phyloP scores from a whole-genome alignment of 2,888 invertebrate genomes.

The Molorchus minor region DNA sequence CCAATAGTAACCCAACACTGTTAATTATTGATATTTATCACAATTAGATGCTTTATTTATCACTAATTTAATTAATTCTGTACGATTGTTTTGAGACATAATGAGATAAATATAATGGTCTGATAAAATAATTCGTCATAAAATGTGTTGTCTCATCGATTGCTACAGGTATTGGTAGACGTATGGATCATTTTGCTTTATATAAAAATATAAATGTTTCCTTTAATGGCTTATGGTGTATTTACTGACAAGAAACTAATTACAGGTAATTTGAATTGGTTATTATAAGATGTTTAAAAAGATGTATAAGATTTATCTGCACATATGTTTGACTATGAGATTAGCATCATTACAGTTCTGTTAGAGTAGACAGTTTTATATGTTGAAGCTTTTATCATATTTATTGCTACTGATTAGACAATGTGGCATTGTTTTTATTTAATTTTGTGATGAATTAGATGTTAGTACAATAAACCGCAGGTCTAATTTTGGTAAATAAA shows the following conservation, averaged over 20 bases:
- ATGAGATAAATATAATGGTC: conserved; percentile 23
- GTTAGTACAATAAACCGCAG: no score
- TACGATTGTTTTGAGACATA: conserved; percentile 22
- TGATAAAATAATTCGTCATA: conserved; percentile 24
- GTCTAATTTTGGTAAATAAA: no score
- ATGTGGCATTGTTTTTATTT: no score
- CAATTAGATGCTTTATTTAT: conserved; percentile 26
- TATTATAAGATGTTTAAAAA: no score
- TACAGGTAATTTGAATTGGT: conserved; percentile 15
- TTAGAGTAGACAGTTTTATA: no score
- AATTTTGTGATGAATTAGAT: no score
- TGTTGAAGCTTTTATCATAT: no score
- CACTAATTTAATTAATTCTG: conserved; percentile 27
- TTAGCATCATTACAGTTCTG: no score
- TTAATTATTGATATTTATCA: conserved; percentile 17
- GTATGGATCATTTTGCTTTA: background rate
- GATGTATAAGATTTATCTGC: no score
- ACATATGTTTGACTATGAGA: no score
- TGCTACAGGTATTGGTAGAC: conserved; percentile 14
- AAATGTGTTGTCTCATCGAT: conserved; percentile 4
- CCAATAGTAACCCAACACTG: background rate
- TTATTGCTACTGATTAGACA: no score
- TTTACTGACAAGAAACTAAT: no score
- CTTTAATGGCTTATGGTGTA: conserved; percentile 2
- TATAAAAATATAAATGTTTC: background rate